Percentiles rank a stretch among this genome's conserved stretches.
Evolutionary conservation across 37 sponge, comb jelly and placozoan genomes (phyloP).

Genomic region (Haliclona indistincta): DNA sequence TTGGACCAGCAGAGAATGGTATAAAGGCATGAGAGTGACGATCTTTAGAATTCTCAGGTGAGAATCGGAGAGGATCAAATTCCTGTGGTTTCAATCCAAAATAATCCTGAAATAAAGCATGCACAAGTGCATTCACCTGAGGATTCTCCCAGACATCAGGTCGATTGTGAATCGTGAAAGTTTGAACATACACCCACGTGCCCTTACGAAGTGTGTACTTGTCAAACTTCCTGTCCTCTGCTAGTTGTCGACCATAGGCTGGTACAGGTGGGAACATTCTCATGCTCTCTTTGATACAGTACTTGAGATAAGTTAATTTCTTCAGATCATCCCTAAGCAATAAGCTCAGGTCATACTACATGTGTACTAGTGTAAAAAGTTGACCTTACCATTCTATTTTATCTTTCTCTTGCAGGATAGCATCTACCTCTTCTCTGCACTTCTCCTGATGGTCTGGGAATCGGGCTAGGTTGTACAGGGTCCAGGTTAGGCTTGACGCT

Average conservation of each 20-base stretch:
- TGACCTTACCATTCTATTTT: conserved; percentile 47
- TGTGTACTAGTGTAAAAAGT: neutral
- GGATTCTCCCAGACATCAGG: conserved; percentile 89
- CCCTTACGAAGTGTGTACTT: conserved; percentile 68
- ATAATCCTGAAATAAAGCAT: neutral
- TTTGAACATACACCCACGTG: conserved; percentile 8
- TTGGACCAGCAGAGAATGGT: conserved; percentile 90
- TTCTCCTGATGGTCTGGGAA: conserved; percentile 85
- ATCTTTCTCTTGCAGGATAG: conserved; percentile 63
- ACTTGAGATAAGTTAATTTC: conserved; percentile 55
- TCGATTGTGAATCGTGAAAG: conserved; percentile 64
- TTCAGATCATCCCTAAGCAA: conserved; percentile 75
- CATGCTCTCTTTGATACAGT: conserved; percentile 88
- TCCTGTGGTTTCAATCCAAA: too few relatives aligned
- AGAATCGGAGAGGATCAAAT: conserved; percentile 88
- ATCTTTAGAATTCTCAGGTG: conserved; percentile 61
- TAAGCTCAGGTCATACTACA: too few relatives aligned
- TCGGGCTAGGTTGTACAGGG: conserved; percentile 81
- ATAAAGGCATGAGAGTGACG: conserved; percentile 76
- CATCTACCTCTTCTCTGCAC: conserved; percentile 86
- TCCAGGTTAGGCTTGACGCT: conserved; percentile 77
- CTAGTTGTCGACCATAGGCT: conserved; percentile 49
- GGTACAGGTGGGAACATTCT: conserved; percentile 80
- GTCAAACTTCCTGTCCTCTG: conserved; percentile 47
- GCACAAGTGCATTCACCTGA: conserved; percentile 34